phyloP scores from a whole-genome alignment of 2,113 vertebrate genomes.

The Clarias gariepinus region DNA sequence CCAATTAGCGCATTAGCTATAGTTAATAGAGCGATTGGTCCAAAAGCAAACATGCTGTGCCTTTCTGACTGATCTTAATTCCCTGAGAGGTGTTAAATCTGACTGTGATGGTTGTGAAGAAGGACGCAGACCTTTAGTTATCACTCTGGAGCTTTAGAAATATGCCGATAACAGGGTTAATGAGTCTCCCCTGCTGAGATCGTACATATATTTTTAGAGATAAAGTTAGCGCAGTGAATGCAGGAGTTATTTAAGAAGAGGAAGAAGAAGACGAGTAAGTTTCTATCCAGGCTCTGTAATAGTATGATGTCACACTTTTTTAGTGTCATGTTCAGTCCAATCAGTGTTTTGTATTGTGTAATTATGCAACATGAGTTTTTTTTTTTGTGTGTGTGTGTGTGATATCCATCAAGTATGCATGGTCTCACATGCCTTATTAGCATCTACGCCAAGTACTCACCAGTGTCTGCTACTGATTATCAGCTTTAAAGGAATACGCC shows the following conservation, averaged over 20 bases:
- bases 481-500: constrained; percentile 40
- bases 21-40: constrained; percentile 7
- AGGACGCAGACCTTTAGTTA: constrained; percentile 33
- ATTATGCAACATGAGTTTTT: constrained; percentile 60
- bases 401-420: constrained; percentile 78
- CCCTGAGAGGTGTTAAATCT: background rate
- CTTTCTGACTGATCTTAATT: constrained; percentile 9
- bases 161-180: constrained; percentile 25
- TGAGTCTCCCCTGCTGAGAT: constrained; percentile 18
- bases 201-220: constrained; percentile 33
- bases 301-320: constrained; percentile 35
- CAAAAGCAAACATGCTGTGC: constrained; percentile 27
- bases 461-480: constrained; percentile 65
- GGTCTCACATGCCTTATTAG: constrained; percentile 74
- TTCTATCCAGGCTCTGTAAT: constrained; percentile 41
- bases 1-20: constrained; percentile 15
- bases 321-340: constrained; percentile 61
- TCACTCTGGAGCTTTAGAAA: constrained; percentile 31
- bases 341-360: constrained; percentile 41
- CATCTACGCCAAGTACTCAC: constrained; percentile 61
- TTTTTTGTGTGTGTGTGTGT: constrained; percentile 56
- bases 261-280: constrained; percentile 3
- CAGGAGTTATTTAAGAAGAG: constrained; percentile 32
- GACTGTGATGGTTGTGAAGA: constrained; percentile 13
- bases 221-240: constrained; percentile 36